Evolutionary conservation across 2,888 invertebrate species (phyloP), one percentile per base, ranked within the genome.

Genomic region (Chalcosyrphus nemorum): DNA sequence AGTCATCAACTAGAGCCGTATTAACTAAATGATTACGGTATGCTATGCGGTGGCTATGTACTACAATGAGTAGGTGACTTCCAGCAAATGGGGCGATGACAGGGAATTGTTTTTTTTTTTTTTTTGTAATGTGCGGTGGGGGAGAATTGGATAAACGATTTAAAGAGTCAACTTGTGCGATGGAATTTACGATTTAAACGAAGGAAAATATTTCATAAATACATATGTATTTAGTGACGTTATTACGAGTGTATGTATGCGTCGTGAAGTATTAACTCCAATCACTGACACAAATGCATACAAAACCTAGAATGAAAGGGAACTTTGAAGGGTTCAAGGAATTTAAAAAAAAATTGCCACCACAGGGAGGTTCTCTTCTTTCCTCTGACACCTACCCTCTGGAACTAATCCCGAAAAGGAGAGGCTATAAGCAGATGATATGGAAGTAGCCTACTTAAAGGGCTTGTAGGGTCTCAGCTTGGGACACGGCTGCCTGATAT

Each of bases 91-190:
- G 54, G 54, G 41, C 68, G 81, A 81, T 54, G 70, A 70, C 70
- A 76, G 75, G 38, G 68, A 70, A 56, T 47, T 75, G 61, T 56
- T 76, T 57, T 54, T 70, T 63, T 47, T 47, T 4, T 21, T 7
- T 29, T 19, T 15, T 15, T 9, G 6, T n/a, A n/a, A n/a, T n/a
- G n/a, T n/a, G 4, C 2, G 15, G 15, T 24, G 17, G 7, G 56
- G 24, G 50, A 43, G 47, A 80, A 70, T 78, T 82, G 82, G 27
- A 78, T 77, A 78, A 82, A 78, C 61, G 66, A 17, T 68, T 15
- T 9, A 47, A 15, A n/a, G 41, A 21, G 17, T 24, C 45, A 27
- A n/a, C n/a, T n/a, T n/a, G n/a, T 35, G 21, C 27, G 35, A 71
- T 57, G 66, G n/a, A 76, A 68, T 50, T 45, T 75, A 65, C n/a